Evolutionary conservation across 2,888 invertebrate species (phyloP).

Genomic region (Netelia fuscicornis): DNA sequence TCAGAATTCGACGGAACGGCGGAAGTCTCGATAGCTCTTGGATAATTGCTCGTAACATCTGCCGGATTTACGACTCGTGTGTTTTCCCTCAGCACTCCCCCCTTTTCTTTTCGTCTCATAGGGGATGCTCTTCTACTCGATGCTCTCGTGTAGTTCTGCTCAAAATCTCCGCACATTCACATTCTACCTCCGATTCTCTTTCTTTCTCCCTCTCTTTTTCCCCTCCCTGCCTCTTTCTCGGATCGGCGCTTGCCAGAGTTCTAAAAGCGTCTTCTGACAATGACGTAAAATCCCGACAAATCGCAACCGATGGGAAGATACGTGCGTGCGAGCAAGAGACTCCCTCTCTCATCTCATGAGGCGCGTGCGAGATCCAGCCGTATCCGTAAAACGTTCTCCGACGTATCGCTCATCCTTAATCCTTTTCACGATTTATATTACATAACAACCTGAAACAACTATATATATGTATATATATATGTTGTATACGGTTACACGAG

Average conservation of each 20-base stretch:
- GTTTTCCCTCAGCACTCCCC: slow-evolving; percentile 53
- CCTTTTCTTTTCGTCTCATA: not conserved
- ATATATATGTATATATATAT: too few relatives aligned
- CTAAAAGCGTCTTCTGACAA: slow-evolving; percentile 83
- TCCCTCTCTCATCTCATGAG: not conserved
- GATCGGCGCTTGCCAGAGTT: slow-evolving; percentile 78
- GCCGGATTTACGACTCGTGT: slow-evolving; percentile 65
- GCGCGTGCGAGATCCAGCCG: not conserved
- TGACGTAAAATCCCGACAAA: slow-evolving; percentile 81
- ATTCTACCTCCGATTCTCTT: slow-evolving; percentile 30
- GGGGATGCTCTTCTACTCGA: not conserved
- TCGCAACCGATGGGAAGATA: slow-evolving; percentile 67
- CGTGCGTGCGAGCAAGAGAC: slow-evolving; percentile 8
- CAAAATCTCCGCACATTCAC: slow-evolving; percentile 1
- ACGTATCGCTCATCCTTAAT: slow-evolving; percentile 47
- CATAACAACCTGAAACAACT: not conserved
- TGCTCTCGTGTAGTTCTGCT: slow-evolving; percentile 7
- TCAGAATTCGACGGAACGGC: slow-evolving; percentile 40
- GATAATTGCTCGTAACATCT: slow-evolving; percentile 65
- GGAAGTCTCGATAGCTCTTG: slow-evolving; percentile 64
- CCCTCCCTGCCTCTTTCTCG: slow-evolving; percentile 66
- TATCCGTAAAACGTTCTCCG: slow-evolving; percentile 33
- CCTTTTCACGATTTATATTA: slow-evolving; percentile 9
- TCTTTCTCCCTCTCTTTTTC: slow-evolving; percentile 54
- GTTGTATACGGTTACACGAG: too few relatives aligned